phyloP scores from a whole-genome alignment of 2,797 vertebrate genomes.

The Malurus leucopterus region DNA sequence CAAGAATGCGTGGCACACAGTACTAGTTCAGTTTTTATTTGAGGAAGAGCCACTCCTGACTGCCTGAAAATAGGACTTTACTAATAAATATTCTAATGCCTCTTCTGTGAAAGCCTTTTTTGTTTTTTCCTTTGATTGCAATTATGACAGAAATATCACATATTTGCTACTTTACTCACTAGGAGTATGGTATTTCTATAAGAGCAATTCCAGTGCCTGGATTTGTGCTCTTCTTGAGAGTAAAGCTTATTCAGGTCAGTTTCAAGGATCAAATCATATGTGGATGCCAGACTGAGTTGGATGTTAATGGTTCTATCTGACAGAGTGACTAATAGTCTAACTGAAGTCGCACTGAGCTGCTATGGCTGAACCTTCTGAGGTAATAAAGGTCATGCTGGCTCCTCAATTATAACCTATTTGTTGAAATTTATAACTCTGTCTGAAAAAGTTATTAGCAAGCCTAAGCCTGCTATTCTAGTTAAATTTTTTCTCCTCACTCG shows the following conservation, averaged over 20 bases:
- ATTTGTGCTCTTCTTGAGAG: not conserved
- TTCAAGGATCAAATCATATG: not conserved
- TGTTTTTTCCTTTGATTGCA: not conserved
- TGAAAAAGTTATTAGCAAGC: conserved; percentile 35
- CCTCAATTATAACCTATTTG: conserved; percentile 39
- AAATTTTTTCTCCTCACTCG: not conserved
- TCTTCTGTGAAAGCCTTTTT: not conserved
- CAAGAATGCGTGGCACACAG: not conserved
- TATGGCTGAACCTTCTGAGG: conserved; percentile 23
- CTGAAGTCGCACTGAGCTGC: conserved; percentile 22
- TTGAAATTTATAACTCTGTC: conserved; percentile 33
- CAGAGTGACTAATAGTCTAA: not conserved
- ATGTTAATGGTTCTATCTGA: not conserved
- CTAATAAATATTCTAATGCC: not conserved
- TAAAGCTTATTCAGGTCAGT: conserved; percentile 14
- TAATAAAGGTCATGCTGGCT: conserved; percentile 40
- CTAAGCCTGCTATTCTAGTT: not conserved
- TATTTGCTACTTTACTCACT: not conserved
- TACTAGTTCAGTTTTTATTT: not conserved
- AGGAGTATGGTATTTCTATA: not conserved
- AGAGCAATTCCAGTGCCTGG: not conserved
- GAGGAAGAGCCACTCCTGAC: not conserved
- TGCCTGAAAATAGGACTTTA: not conserved
- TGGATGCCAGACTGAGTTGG: not conserved
- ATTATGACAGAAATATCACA: not conserved